Conservation (phyloP, 1,140 invertebrate genomes). For the Agrypnia vestita region DNA sequence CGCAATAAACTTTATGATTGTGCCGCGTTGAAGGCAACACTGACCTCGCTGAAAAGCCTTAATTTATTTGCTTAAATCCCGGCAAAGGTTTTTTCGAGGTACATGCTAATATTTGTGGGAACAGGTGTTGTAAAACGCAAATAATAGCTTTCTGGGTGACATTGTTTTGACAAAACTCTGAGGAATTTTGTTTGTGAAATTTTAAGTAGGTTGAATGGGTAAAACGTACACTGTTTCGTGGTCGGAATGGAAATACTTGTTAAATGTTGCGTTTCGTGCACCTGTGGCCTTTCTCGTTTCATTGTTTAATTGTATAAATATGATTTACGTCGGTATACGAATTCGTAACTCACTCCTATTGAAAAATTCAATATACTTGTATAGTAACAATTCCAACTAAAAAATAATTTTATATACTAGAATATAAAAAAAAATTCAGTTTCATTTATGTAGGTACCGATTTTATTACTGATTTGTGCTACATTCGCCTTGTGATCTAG, state of each 20-base stretch:
- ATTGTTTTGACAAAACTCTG: background rate
- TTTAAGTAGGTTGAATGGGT: slow-evolving; percentile 4
- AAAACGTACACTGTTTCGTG: background rate
- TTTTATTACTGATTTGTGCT: no score
- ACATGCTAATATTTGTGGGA: background rate
- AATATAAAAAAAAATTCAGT: no score
- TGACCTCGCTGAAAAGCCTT: background rate
- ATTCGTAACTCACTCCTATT: no score
- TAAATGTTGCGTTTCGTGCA: slow-evolving; percentile 6
- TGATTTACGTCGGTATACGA: background rate
- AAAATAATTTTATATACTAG: no score
- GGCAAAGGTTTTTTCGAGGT: background rate
- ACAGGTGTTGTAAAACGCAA: slow-evolving; percentile 12
- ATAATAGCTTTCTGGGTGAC: slow-evolving; percentile 15
- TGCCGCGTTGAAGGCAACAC: background rate
- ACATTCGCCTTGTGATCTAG: no score
- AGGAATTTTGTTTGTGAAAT: background rate
- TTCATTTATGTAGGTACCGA: no score
- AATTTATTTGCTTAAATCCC: slow-evolving; percentile 19
- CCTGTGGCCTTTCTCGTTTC: background rate
- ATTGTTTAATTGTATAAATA: slow-evolving; percentile 3
- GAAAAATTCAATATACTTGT: no score
- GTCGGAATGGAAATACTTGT: background rate
- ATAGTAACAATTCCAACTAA: no score
- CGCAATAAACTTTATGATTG: background rate